Base-by-base conservation (phyloP, 2,888 invertebrate genomes). In the Stenotaenia linearis region DNA sequence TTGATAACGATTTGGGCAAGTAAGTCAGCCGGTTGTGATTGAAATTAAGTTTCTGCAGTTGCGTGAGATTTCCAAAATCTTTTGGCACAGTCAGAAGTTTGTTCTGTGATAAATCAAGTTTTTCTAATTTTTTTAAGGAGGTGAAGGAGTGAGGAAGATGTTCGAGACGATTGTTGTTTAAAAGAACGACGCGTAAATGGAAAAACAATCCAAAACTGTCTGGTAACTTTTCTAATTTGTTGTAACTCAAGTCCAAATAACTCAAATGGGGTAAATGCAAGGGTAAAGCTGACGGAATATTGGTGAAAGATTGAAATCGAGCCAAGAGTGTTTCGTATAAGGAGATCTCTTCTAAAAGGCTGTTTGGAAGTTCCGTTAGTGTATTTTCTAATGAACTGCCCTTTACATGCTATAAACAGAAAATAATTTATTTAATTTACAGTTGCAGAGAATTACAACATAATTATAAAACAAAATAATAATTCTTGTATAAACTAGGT, bases 21-120 rank as follows among this genome's bases (percentile, higher is more conserved):
- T 79, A 80, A 80, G 82, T 84, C 25, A 86, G 82, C 77, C 84
- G 85, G 81, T 86, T 86, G 79, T 84, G 81, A 12, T 83, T 82
- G 7, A 86, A 83, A 82, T 85, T 86, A 0, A 86, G 81, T 79
- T 84, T 84, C 30, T 80, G 77, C n/a, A 86, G 82, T 9, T 81
- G 82, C 81, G 85, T 84, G 84, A 86, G 84, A 76, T 83, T 82
- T 4, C 85, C 85, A 12, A 86, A 81, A 78, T 84, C 84, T 56
- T 83, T 84, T 12, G 85, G 85, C 15, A 86, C 81, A 25, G 84
- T 83, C 78, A 82, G 82, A 23, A 86, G 80, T 18, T 79, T 25
- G 81, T 86, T 86, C 80, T 84, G 80, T 2, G 86, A 85, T 15
- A 86, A 75, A 81, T 86, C 86, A 21, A 86, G 79, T 82, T 85